These are phyloP conservation scores for Balaenoptera acutorostrata DNA, from an alignment of 2,113 vertebrate species.

Conservation along the genomic window DNA sequence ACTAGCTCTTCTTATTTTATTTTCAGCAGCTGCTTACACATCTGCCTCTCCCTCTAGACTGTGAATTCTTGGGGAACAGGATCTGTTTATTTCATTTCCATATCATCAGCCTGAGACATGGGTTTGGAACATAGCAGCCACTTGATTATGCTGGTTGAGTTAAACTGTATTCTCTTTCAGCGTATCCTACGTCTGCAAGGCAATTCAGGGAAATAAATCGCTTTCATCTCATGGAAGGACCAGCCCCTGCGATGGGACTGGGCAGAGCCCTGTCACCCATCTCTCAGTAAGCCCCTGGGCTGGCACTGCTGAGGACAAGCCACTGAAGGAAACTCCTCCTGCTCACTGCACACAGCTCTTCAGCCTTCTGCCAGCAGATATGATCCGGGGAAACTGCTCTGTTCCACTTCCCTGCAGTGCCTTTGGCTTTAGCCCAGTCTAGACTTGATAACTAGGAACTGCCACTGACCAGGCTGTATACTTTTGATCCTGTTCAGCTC, in stretches of 20 bases:
- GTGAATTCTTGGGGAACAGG: neutral
- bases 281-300: neutral
- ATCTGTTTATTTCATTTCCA: slow-evolving; percentile 35
- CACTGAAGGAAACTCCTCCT: too few relatives aligned
- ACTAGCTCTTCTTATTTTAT: neutral
- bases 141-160: neutral
- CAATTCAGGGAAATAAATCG: neutral
- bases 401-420: too few relatives aligned
- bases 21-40: slow-evolving; percentile 2
- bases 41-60: neutral
- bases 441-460: neutral
- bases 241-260: too few relatives aligned
- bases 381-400: neutral
- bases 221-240: neutral
- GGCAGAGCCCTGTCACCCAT: neutral
- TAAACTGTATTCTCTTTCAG: neutral
- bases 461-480: neutral
- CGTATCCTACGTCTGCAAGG: neutral
- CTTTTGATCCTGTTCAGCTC: neutral
- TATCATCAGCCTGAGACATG: neutral
- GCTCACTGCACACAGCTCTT: neutral
- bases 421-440: neutral
- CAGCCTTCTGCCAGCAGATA: neutral
- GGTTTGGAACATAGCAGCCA: neutral
- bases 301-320: neutral